Evolutionary conservation across 1,140 invertebrate genomes (phyloP).

Genomic region (Aphidius ervi): DNA sequence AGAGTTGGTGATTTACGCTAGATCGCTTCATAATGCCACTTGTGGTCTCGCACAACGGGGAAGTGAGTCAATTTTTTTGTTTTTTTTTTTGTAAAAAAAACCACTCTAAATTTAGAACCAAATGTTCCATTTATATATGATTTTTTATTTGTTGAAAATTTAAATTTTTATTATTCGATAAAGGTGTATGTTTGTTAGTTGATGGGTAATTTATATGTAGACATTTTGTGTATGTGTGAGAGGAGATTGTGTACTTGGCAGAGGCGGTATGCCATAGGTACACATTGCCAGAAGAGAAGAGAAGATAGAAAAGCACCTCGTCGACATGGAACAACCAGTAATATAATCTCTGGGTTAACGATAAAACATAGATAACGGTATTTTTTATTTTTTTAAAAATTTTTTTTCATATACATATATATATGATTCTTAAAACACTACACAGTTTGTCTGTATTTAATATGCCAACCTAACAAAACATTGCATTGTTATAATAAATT

Average conservation of each 20-base stretch:
- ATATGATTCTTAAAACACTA: too few species aligned
- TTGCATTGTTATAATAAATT: too few species aligned
- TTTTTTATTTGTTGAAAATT: background rate
- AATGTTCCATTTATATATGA: slow-evolving; percentile 10
- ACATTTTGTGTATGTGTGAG: too few species aligned
- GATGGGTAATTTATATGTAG: too few species aligned
- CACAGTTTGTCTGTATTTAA: too few species aligned
- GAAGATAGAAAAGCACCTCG: slow-evolving; percentile 7
- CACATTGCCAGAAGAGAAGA: slow-evolving; percentile 4
- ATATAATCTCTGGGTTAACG: slow-evolving; percentile 11
- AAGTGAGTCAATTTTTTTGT: slow-evolving; percentile 12
- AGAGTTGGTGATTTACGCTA: slow-evolving; percentile 35
- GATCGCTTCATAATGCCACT: slow-evolving; percentile 26
- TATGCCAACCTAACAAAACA: too few species aligned
- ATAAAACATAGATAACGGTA: background rate
- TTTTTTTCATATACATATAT: too few species aligned
- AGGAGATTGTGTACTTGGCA: background rate
- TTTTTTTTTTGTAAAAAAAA: slow-evolving; percentile 5
- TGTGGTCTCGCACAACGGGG: background rate
- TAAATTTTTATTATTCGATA: background rate
- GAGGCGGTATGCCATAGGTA: slow-evolving; percentile 10
- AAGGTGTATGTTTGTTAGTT: too few species aligned
- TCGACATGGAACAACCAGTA: background rate
- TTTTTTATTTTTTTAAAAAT: too few species aligned
- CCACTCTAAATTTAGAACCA: slow-evolving; percentile 5